A percentile compares a stretch with the other conserved stretches of the same genome.
Conservation (phyloP, 2,797 vertebrate genomes). For the Mycteria americana region DNA sequence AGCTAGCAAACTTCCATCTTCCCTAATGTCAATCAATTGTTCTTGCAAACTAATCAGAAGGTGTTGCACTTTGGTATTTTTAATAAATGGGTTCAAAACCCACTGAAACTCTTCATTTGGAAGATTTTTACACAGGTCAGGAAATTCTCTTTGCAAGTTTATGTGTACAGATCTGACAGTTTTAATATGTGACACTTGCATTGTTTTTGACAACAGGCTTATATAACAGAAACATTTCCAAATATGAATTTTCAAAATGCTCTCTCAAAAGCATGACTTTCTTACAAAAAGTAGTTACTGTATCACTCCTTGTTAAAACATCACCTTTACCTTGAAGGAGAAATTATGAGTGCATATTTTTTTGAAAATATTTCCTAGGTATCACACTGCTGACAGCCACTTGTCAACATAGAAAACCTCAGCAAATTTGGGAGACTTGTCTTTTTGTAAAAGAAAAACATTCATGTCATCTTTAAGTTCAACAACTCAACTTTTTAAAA, state of each 20-base stretch:
- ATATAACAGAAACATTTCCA: neutral
- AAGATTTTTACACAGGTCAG: neutral
- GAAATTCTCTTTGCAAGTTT: neutral
- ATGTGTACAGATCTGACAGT: neutral
- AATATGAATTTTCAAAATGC: neutral
- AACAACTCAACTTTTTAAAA: neutral
- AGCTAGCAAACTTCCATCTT: neutral
- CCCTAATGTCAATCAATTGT: neutral
- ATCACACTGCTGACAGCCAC: neutral
- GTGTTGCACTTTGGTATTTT: neutral
- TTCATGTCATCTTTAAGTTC: neutral
- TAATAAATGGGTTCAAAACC: neutral
- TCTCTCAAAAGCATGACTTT: neutral
- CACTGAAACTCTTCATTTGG: fast-evolving
- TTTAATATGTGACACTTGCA: neutral
- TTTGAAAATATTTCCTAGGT: neutral
- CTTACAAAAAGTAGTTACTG: neutral
- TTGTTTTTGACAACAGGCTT: neutral
- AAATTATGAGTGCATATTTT: neutral
- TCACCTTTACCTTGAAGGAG: neutral
- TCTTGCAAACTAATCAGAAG: neutral
- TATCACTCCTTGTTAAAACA: neutral
- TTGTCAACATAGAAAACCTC: neutral
- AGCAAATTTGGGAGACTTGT: neutral
- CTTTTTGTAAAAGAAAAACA: neutral